A percentile compares a stretch with the other conserved stretches of the same genome.
These are phyloP conservation scores for Montipora cactus DNA, from an alignment of 64 coral and sea anemone species.

Conservation along the genomic window DNA sequence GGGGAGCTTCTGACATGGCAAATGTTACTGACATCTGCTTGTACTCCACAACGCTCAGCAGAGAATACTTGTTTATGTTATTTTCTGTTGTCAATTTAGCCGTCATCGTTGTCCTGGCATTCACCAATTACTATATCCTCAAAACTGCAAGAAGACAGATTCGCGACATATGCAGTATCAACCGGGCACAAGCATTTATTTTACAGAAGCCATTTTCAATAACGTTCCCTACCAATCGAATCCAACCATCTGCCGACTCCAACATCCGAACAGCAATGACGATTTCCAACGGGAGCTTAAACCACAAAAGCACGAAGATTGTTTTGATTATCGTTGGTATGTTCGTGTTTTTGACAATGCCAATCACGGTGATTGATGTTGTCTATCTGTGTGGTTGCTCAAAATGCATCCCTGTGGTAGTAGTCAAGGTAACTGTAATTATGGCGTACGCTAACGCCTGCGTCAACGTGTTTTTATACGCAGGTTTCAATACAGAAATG, in stretches of 20 bases:
- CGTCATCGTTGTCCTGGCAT: slow-evolving; percentile 62
- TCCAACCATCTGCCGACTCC: background rate
- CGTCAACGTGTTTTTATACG: slow-evolving; percentile 81
- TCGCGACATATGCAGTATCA: slow-evolving; percentile 54
- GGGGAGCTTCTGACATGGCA: slow-evolving; percentile 34
- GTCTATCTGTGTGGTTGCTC: slow-evolving; percentile 31
- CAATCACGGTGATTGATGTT: slow-evolving; percentile 78
- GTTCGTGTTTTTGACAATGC: slow-evolving; percentile 64
- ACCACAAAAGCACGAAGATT: slow-evolving; percentile 46
- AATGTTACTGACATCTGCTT: slow-evolving; percentile 79
- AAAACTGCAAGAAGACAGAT: slow-evolving; percentile 84
- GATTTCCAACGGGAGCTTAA: background rate
- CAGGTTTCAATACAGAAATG: slow-evolving; percentile 74
- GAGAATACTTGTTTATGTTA: slow-evolving; percentile 76
- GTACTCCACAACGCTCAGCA: slow-evolving; percentile 74
- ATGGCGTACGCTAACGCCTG: slow-evolving; percentile 76
- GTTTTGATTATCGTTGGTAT: slow-evolving; percentile 70
- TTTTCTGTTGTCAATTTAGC: slow-evolving; percentile 88
- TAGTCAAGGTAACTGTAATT: slow-evolving; percentile 59
- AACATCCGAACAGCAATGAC: background rate
- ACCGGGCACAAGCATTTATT: background rate
- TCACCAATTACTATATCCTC: slow-evolving; percentile 85
- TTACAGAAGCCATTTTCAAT: background rate
- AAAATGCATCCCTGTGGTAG: slow-evolving; percentile 16
- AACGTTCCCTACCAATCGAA: background rate